A percentile compares a stretch with the other conserved stretches of the same genome.
These are phyloP conservation scores for Microctonus hyperodae DNA, from an alignment of 2,888 invertebrate genomes.

Conservation along the genomic window DNA sequence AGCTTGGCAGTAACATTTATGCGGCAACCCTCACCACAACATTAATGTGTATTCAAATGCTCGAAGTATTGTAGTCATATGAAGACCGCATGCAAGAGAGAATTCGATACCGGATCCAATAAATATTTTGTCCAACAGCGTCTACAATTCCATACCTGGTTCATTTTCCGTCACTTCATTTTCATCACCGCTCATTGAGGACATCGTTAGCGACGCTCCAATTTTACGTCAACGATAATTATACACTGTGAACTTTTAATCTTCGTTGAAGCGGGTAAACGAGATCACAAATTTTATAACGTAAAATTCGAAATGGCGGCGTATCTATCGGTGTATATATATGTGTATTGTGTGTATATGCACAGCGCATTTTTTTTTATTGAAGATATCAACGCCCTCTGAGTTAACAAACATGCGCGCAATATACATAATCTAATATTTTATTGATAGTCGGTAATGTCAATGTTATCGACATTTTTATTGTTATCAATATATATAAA, in stretches of 20 bases:
- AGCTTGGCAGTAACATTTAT: constrained; percentile 37
- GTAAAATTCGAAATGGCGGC: constrained; percentile 24
- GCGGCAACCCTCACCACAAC: constrained; percentile 33
- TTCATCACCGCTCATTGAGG: constrained; percentile 60
- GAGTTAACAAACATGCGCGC: too few species aligned
- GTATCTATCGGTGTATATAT: not conserved
- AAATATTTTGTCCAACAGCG: constrained; percentile 15
- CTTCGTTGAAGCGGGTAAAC: constrained; percentile 33
- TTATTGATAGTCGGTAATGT: too few species aligned
- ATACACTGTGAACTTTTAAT: constrained; percentile 38
- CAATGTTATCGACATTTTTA: too few species aligned
- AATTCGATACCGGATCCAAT: not conserved
- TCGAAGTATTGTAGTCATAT: constrained; percentile 20
- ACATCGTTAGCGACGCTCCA: constrained; percentile 46
- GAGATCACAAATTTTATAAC: not conserved
- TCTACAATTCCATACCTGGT: constrained; percentile 48
- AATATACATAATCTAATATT: too few species aligned
- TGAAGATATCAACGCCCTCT: too few species aligned
- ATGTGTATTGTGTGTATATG: not conserved
- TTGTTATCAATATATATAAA: too few species aligned
- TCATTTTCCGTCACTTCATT: constrained; percentile 52
- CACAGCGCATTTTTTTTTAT: too few species aligned
- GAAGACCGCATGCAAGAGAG: constrained; percentile 5
- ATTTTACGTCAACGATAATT: constrained; percentile 37
- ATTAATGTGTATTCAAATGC: constrained; percentile 16